Evolutionary conservation across 2,888 invertebrate genomes (phyloP), one percentile per base, ranked within the genome.

Genomic region (Agapetus fuscipes): DNA sequence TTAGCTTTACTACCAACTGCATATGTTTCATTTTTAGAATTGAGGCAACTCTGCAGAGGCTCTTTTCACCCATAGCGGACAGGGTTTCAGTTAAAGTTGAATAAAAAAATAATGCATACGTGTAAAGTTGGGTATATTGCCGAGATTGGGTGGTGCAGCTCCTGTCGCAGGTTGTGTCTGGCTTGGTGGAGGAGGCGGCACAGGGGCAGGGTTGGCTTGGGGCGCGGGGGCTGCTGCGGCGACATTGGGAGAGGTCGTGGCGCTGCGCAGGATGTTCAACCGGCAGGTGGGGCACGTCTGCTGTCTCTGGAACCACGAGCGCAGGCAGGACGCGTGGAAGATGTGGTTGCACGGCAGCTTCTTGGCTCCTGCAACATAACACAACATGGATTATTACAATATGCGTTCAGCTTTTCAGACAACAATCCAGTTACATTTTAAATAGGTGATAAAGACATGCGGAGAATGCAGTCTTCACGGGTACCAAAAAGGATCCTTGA

Each of bases 231-330:
- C 62, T 30, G 48, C 58, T 51, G 50, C 59, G 46, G 52, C 64
- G 54, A 53, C 62, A 30, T 60, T 59, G 56, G 53, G 49, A 29
- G 62, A 62, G 16, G 70, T 68, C 37, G 71, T 65, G 42, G 53
- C 39, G 31, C 54, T 39, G 5, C 54, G 56, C 50, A 78, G 56
- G 53, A 78, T 93, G 64, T 97, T 95, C 48, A 95, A 73, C 10
- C 96, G 78, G 60, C 98, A 99, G 3, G 98, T 99, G 1, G 98
- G 98, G 58, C 98, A 99, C 3, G 98, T 98, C 68, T 99, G 98
- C 61, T 99, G 98, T 6, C 98, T 79, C 67, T 98, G 98, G 69
- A 99, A 99, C 98, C 98, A 99, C 26, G 95, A 93, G 33, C 97
- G 80, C 38, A 98, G 73, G 63, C 98, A 98, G 37, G 89, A 86